A percentile compares a stretch with the other conserved stretches of the same genome.
phyloP scores from a whole-genome alignment of 2,797 vertebrate genomes.

The Allobates femoralis region DNA sequence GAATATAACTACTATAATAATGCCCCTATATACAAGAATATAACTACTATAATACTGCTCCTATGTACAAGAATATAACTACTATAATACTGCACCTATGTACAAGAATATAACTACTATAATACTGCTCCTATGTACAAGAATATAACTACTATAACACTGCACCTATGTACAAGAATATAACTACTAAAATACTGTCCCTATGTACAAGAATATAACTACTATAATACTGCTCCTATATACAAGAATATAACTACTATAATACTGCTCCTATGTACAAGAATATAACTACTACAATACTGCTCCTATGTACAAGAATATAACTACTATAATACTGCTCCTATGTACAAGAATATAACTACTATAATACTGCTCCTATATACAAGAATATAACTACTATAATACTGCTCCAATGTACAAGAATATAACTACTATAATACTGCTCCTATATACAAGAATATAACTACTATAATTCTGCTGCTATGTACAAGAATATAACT shows the following conservation, averaged over 20 bases:
- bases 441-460: no score
- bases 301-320: conserved; percentile 4
- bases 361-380: no score
- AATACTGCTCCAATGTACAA: no score
- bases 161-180: conserved; percentile 16
- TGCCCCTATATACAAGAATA: not conserved
- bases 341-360: no score
- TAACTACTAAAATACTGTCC: not conserved
- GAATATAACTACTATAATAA: conserved; percentile 5
- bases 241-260: conserved; percentile 8
- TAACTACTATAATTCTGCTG: no score
- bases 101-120: conserved; percentile 9
- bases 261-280: conserved; percentile 4
- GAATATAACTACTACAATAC: conserved; percentile 13
- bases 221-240: not conserved
- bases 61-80: not conserved
- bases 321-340: no score
- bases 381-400: not conserved
- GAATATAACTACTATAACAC: conserved; percentile 17
- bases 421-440: no score
- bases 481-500: not conserved
- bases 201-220: conserved; percentile 4
- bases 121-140: not conserved
- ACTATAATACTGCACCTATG: not conserved
- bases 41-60: conserved; percentile 5